Conservation (phyloP, 2,113 vertebrate species). For the Nothoprocta perdicaria region DNA sequence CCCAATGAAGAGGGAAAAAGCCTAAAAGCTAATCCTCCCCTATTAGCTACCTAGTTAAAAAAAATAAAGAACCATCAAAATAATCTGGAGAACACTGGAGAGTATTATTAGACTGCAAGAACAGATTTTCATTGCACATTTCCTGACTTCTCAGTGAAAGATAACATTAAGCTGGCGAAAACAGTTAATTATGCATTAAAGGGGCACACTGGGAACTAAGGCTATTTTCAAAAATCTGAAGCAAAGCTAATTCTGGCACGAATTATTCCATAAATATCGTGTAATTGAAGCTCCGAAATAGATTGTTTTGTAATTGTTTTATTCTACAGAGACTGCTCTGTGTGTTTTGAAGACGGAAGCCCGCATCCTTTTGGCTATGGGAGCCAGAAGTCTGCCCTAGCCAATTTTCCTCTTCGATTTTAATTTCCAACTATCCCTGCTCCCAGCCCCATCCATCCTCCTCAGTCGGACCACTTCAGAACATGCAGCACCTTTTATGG, state of each 20-base stretch:
- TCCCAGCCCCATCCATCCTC: too few species aligned
- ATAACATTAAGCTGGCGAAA: background rate
- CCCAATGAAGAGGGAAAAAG: background rate
- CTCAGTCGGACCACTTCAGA: background rate
- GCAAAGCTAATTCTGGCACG: background rate
- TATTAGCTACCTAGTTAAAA: background rate
- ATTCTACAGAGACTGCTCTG: background rate
- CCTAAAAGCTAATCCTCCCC: background rate
- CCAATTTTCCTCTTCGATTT: background rate
- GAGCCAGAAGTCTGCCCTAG: background rate
- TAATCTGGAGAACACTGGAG: background rate
- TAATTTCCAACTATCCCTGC: fast-evolving
- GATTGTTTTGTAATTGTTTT: background rate
- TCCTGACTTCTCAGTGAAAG: background rate
- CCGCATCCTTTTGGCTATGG: background rate
- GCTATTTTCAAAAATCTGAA: background rate
- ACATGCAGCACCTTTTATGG: background rate
- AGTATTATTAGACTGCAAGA: background rate
- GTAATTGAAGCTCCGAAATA: background rate
- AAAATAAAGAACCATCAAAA: background rate
- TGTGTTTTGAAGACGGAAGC: background rate
- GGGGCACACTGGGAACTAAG: background rate
- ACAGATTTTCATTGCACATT: background rate
- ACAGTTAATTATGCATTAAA: background rate
- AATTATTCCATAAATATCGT: background rate